phyloP scores from a whole-genome alignment of 2,888 invertebrate genomes.

The Scaeva pyrastri region DNA sequence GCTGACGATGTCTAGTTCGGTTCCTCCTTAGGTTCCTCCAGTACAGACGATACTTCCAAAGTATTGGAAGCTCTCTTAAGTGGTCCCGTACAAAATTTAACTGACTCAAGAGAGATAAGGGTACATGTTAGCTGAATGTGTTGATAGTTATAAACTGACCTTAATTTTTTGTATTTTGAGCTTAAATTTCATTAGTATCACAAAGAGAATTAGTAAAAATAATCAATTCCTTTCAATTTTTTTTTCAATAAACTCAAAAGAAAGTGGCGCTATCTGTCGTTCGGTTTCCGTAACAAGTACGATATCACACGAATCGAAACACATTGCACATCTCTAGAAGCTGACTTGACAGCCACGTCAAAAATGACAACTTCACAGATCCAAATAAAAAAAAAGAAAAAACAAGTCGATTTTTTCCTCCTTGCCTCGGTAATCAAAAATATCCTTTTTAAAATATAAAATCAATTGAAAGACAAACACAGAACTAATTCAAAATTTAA shows the following conservation, averaged over 20 bases:
- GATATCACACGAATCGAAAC: neutral
- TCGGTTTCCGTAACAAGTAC: neutral
- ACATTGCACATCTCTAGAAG: slow-evolving; percentile 40
- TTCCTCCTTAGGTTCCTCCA: no score
- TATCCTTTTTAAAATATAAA: neutral
- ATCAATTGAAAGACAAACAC: neutral
- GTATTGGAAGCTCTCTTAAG: no score
- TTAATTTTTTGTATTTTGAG: no score
- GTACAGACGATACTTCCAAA: no score
- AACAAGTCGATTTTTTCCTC: slow-evolving; percentile 48
- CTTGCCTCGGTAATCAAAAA: slow-evolving; percentile 14
- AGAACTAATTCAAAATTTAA: neutral
- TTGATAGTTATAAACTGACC: no score
- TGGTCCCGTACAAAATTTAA: no score
- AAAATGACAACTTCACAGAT: slow-evolving; percentile 19
- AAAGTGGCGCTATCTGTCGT: neutral
- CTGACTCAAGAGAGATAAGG: no score
- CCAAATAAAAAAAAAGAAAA: slow-evolving; percentile 8
- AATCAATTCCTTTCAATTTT: no score
- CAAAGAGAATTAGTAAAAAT: no score
- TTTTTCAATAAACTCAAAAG: neutral
- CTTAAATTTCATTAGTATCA: no score
- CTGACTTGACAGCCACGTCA: slow-evolving; percentile 3
- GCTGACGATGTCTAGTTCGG: no score
- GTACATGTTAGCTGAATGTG: no score